phyloP scores from a whole-genome alignment of 2,113 vertebrate genomes.

The Potamarius usumacintae region DNA sequence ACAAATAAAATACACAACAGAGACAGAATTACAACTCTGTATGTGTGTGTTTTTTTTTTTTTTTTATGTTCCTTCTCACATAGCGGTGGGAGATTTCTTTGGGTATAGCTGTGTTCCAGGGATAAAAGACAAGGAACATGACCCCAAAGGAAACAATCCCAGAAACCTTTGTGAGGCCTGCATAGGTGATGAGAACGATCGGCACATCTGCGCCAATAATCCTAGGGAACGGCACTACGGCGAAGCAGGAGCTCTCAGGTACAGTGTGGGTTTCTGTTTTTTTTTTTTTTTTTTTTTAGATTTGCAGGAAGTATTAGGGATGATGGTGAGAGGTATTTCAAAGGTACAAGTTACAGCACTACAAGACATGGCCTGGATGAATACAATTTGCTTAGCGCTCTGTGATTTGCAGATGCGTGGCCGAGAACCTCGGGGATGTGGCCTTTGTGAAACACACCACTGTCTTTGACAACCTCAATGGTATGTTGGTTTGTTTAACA shows the following conservation, averaged over 20 bases:
- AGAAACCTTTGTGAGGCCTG: constrained; percentile 80
- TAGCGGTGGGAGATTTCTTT: constrained; percentile 78
- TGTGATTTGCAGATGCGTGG: constrained; percentile 71
- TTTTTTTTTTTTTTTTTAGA: neutral
- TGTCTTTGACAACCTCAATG: constrained; percentile 73
- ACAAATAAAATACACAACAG: neutral
- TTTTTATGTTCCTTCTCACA: neutral
- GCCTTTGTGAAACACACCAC: constrained; percentile 79
- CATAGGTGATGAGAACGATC: constrained; percentile 78
- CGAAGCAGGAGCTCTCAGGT: constrained; percentile 77
- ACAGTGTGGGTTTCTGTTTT: constrained; percentile 17
- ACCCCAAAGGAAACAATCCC: constrained; percentile 77
- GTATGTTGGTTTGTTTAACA: constrained; percentile 58
- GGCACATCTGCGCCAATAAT: constrained; percentile 76
- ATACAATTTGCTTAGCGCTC: neutral
- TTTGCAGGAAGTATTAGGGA: neutral
- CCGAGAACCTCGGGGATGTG: constrained; percentile 78
- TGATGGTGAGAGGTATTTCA: neutral
- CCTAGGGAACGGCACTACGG: constrained; percentile 75
- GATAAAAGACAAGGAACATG: constrained; percentile 71
- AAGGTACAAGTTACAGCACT: too few relatives aligned
- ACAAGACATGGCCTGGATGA: neutral
- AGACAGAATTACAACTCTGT: neutral
- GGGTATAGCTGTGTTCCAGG: constrained; percentile 80
- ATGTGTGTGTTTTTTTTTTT: neutral